phyloP scores from a whole-genome alignment of 1,140 invertebrate genomes.

The Scaptodrosophila lebanonensis region DNA sequence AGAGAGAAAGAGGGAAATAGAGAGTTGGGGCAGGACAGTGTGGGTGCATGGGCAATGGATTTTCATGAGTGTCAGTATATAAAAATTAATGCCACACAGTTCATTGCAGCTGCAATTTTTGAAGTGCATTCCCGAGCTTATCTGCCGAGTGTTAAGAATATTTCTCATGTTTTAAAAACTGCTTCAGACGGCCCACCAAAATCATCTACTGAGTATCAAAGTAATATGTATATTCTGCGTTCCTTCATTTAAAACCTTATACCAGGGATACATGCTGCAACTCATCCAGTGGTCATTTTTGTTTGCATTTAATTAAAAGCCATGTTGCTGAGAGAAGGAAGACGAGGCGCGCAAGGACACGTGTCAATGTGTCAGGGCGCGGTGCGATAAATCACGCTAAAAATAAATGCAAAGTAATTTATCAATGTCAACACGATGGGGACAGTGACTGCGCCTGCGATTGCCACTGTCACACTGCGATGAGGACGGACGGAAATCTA shows the following conservation, averaged over 20 bases:
- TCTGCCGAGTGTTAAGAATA: too few species aligned
- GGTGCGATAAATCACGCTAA: conserved; percentile 76
- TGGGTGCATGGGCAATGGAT: conserved; percentile 61
- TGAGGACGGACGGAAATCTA: conserved; percentile 30
- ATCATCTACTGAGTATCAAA: conserved; percentile 48
- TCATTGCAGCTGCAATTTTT: conserved; percentile 50
- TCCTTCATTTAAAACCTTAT: too few species aligned
- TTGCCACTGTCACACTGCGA: too few species aligned
- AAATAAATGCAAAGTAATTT: conserved; percentile 72
- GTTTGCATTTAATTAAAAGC: conserved; percentile 77
- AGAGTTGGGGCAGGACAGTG: too few species aligned
- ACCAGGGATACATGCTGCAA: conserved; percentile 1
- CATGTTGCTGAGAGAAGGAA: too few species aligned
- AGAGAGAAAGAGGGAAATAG: too few species aligned
- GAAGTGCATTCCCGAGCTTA: too few species aligned
- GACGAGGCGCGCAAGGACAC: conserved; percentile 48
- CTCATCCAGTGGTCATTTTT: conserved; percentile 75
- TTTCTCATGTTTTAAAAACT: too few species aligned
- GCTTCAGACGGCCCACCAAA: too few species aligned
- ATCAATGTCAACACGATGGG: conserved; percentile 68
- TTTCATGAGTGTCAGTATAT: conserved; percentile 74
- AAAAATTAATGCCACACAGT: conserved; percentile 71
- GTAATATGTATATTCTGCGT: conserved; percentile 46
- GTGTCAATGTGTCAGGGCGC: conserved; percentile 62
- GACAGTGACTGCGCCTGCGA: too few species aligned